Conservation (phyloP, 2,113 vertebrate genomes). For the Orthonyx spaldingii region DNA sequence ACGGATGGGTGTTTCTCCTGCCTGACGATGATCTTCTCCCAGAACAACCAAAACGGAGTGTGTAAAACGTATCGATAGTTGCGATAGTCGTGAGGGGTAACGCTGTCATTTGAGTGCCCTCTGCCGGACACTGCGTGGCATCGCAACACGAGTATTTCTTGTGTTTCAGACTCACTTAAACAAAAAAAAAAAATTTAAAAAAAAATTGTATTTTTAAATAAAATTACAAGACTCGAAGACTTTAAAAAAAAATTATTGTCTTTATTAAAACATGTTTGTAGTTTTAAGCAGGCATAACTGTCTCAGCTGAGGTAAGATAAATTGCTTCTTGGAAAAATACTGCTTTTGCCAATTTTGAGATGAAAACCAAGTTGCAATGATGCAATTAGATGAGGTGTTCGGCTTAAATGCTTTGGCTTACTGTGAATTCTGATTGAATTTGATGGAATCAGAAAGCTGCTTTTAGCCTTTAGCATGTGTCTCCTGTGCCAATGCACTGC, state of each 20-base stretch:
- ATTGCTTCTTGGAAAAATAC: not conserved
- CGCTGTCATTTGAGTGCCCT: not conserved
- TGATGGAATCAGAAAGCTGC: not conserved
- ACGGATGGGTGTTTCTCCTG: not conserved
- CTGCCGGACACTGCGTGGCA: not conserved
- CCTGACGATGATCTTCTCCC: not conserved
- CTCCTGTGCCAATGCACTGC: accelerated
- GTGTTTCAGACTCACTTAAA: not conserved
- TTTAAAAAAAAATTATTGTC: not conserved
- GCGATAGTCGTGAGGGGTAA: accelerated
- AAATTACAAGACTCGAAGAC: not conserved
- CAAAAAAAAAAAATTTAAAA: not conserved
- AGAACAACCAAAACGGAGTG: too few relatives aligned
- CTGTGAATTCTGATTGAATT: not conserved
- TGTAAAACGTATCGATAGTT: accelerated
- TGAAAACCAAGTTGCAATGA: not conserved
- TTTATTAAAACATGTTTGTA: not conserved
- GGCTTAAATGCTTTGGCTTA: not conserved
- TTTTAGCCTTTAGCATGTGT: not conserved
- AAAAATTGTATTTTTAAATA: not conserved
- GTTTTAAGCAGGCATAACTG: not conserved
- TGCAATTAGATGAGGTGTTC: not conserved
- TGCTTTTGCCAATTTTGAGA: not conserved
- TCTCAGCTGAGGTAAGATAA: not conserved
- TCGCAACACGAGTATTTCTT: not conserved